Base-by-base conservation (phyloP, 2,888 invertebrate genomes). In the Pollenia labialis region DNA sequence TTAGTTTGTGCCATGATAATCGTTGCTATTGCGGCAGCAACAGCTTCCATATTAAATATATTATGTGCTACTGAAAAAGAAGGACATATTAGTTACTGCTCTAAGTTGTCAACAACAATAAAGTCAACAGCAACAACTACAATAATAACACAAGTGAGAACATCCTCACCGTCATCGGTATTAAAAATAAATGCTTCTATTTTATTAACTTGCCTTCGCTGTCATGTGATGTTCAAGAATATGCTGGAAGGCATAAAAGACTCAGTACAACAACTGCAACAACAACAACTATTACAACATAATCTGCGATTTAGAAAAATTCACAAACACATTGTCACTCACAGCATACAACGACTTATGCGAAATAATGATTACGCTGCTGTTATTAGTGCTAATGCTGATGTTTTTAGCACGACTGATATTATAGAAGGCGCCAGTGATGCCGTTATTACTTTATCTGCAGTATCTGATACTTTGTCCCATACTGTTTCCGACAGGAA, bases 31-130 rank as follows among this genome's bases (percentile, higher is more conserved):
- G 52, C 52, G n/a, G 50, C 82, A 46, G 32, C 52, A 10, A 18
- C 60, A 62, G 44, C 54, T 32, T 62, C 62, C 10, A 14, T 69
- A 69, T 71, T 58, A 44, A 46, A 66, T 46, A 16, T 56, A 16
- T 58, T 42, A 46, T 46, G 23, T 50, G 14, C 32, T 44, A 46
- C 48, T 12, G 44, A 16, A 14, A 11, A 2, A 46, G n/a, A 42
- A 74, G 80, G 60, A 72, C 79, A 48, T 81, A 58, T 11, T 9
- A 32, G 56, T 62, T 74, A 40, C 56, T 71, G 75, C 16, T 77
- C 79, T 12, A 56, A 69, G 85, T 64, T 86, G 69, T 60, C 68
- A 68, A 42, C 81, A 46, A 14, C 81, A 85, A 48, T 18, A 56
- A 32, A 32, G 32, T 6, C 32, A 32, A n/a, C 40, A 66, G 16